Percentiles rank a stretch among this genome's conserved stretches.
Evolutionary conservation across 2,113 vertebrate species (phyloP).

Genomic region (Osmerus mordax): DNA sequence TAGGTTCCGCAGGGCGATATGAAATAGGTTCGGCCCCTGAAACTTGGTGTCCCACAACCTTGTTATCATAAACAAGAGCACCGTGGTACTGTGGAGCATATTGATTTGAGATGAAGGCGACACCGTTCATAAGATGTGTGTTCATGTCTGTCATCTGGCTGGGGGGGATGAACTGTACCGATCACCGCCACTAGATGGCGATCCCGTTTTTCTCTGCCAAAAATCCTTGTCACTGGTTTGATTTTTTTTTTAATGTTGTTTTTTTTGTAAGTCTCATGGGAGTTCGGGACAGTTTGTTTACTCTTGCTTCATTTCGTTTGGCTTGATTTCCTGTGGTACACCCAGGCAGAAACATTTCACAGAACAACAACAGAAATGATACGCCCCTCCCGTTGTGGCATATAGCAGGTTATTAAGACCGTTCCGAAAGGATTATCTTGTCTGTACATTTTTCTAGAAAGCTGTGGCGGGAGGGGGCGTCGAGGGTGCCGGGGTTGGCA

Average conservation of each 20-base stretch:
- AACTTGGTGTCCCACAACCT: too few species aligned
- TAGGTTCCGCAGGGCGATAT: too few species aligned
- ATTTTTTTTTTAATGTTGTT: too few species aligned
- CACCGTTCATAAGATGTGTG: too few species aligned
- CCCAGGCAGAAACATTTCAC: background rate
- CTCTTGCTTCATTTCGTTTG: background rate
- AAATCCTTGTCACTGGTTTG: too few species aligned
- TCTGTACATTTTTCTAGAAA: background rate
- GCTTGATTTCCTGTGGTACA: background rate
- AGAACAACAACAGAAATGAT: background rate
- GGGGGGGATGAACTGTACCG: too few species aligned
- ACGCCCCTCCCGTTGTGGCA: background rate
- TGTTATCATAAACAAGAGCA: too few species aligned
- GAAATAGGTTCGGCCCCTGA: too few species aligned
- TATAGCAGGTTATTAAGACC: background rate
- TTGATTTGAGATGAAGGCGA: too few species aligned
- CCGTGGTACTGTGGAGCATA: too few species aligned
- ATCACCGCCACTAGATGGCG: constrained; percentile 42
- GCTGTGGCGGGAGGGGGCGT: background rate
- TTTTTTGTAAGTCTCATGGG: background rate
- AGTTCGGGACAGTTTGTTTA: background rate
- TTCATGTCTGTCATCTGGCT: too few species aligned
- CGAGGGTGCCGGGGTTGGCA: background rate
- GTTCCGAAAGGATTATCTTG: background rate
- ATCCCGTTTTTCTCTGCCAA: constrained; percentile 16